Percentiles rank a stretch among this genome's conserved stretches.
These are phyloP conservation scores for Oreochromis aureus DNA, from an alignment of 2,113 vertebrate species.

Conservation along the genomic window DNA sequence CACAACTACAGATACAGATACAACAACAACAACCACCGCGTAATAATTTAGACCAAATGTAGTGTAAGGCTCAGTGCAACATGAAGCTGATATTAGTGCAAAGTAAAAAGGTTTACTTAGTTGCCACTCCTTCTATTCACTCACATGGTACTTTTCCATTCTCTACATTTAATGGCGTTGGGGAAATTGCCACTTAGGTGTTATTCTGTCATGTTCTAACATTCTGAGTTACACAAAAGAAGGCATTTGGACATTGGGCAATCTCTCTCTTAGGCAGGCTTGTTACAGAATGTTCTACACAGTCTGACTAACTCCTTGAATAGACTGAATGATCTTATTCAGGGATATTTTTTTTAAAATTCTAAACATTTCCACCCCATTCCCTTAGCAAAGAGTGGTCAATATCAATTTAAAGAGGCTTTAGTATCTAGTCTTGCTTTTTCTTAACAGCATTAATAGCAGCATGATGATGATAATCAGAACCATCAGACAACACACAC, in stretches of 20 bases:
- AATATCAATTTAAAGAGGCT: not conserved
- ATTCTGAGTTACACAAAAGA: not conserved
- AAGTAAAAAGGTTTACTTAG: not conserved
- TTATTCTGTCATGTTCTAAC: not conserved
- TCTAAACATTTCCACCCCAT: not conserved
- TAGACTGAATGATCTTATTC: not conserved
- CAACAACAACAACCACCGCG: not conserved
- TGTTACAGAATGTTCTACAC: not conserved
- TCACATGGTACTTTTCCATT: not conserved
- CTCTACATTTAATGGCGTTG: not conserved
- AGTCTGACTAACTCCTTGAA: not conserved
- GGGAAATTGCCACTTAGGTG: not conserved
- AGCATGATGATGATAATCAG: not conserved
- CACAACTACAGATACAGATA: not conserved
- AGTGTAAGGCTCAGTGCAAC: not conserved
- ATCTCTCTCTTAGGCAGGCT: not conserved
- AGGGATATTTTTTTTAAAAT: not conserved
- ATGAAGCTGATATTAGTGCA: not conserved
- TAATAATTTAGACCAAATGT: not conserved
- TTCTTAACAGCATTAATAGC: not conserved
- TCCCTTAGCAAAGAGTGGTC: not conserved
- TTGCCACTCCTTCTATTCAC: not conserved
- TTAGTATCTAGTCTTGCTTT: not conserved
- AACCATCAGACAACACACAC: not conserved
- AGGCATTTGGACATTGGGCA: not conserved